Evolutionary conservation across 2,797 vertebrate species (phyloP).

Genomic region (Todus mexicanus): DNA sequence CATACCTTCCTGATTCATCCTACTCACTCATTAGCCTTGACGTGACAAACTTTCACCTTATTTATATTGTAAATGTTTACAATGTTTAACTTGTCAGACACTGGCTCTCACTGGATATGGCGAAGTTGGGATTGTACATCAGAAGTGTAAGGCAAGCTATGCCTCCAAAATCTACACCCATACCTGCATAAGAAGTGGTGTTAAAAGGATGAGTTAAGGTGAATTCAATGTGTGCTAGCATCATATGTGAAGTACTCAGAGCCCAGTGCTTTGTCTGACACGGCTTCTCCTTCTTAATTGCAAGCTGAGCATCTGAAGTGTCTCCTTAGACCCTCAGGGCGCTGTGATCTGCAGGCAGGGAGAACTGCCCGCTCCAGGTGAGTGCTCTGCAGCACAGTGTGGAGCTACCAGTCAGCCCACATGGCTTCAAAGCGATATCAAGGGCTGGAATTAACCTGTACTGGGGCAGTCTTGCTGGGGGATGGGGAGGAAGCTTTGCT

Average conservation of each 20-base stretch:
- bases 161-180: neutral
- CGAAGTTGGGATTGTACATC: neutral
- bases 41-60: neutral
- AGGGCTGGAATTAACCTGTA: neutral
- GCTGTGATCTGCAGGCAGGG: neutral
- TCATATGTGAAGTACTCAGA: neutral
- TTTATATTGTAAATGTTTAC: neutral
- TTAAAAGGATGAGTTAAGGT: neutral
- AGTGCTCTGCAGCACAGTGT: neutral
- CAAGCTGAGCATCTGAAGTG: neutral
- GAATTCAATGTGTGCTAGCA: neutral
- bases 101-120: neutral
- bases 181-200: neutral
- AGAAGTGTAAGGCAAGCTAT: neutral
- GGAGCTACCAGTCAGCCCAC: neutral
- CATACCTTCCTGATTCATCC: neutral
- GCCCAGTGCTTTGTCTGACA: neutral
- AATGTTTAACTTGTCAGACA: neutral
- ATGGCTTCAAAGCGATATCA: neutral
- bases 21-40: neutral
- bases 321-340: accelerated
- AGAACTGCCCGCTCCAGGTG: no score
- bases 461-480: neutral
- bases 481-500: neutral
- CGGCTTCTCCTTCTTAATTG: neutral